Evolutionary conservation across 1,140 invertebrate species (phyloP).

Genomic region (Lordiphosa stackelbergi): DNA sequence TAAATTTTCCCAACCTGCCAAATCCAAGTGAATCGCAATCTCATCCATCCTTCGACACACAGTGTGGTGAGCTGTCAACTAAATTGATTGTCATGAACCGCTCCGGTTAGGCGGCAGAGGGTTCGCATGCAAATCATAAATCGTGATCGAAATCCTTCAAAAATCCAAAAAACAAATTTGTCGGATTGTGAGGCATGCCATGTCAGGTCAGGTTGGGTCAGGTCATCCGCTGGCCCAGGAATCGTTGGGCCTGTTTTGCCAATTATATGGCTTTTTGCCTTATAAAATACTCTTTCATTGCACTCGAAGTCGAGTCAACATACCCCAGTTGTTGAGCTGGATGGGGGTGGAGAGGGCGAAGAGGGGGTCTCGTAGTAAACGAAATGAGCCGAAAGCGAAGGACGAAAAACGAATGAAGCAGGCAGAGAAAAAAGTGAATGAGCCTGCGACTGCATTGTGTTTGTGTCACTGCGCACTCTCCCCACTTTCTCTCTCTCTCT

Average conservation of each 20-base stretch:
- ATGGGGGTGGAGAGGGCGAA: background rate
- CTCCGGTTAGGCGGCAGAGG: slow-evolving; percentile 11
- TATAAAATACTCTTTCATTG: slow-evolving; percentile 27
- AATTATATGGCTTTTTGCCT: slow-evolving; percentile 53
- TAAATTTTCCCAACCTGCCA: slow-evolving; percentile 58
- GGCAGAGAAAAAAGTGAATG: slow-evolving; percentile 63
- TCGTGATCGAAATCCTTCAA: slow-evolving; percentile 67
- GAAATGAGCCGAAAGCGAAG: slow-evolving; percentile 53
- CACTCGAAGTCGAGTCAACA: slow-evolving; percentile 9
- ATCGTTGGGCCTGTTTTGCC: slow-evolving; percentile 33
- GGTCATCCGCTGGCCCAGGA: background rate
- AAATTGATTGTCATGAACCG: slow-evolving; percentile 50
- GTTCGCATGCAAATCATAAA: slow-evolving; percentile 40
- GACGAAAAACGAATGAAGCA: slow-evolving; percentile 46
- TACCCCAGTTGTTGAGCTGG: slow-evolving; percentile 1
- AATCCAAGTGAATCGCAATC: slow-evolving; percentile 1
- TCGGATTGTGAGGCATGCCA: slow-evolving; percentile 60
- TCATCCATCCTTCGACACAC: slow-evolving; percentile 23
- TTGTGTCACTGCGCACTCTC: slow-evolving; percentile 60
- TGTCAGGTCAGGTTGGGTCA: slow-evolving; percentile 35
- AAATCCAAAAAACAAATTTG: slow-evolving; percentile 52
- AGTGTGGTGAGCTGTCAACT: slow-evolving; percentile 40
- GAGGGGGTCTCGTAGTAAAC: slow-evolving; percentile 43
- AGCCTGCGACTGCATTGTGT: slow-evolving; percentile 49
- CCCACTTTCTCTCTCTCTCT: slow-evolving; percentile 40